Conservation (phyloP, 2,888 invertebrate genomes). For the Autographa gamma region DNA sequence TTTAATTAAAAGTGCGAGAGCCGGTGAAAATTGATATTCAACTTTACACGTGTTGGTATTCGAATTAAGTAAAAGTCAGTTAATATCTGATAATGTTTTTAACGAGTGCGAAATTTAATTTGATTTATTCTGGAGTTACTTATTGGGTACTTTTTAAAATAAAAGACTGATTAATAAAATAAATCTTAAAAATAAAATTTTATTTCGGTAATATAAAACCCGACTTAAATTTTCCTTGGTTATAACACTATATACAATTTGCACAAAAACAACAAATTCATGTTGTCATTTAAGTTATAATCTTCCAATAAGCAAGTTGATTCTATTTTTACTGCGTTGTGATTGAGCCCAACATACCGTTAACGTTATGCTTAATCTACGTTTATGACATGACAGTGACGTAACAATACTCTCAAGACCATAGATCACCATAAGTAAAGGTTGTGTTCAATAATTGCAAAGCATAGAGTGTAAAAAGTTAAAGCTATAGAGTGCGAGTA, state of each 20-base stretch:
- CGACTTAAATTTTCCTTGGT: too few species aligned
- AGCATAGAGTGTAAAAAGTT: too few species aligned
- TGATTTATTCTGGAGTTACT: not conserved
- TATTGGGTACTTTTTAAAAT: too few species aligned
- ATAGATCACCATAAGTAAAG: slow-evolving; percentile 39
- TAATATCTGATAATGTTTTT: slow-evolving; percentile 6
- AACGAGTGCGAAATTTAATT: not conserved
- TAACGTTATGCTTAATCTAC: slow-evolving; percentile 62
- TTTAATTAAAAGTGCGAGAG: slow-evolving; percentile 28
- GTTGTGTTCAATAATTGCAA: slow-evolving; percentile 39
- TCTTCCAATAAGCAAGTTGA: not conserved
- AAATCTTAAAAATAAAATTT: too few species aligned
- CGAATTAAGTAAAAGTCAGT: slow-evolving; percentile 13
- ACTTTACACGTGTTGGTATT: slow-evolving; percentile 2
- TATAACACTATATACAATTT: too few species aligned
- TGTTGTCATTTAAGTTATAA: not conserved
- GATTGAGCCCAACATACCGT: slow-evolving; percentile 64
- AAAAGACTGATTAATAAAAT: too few species aligned
- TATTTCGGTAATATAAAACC: too few species aligned
- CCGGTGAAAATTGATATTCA: not conserved
- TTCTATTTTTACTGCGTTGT: slow-evolving; percentile 10
- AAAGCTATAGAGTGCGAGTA: too few species aligned
- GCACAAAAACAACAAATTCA: too few species aligned
- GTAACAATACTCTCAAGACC: slow-evolving; percentile 25
- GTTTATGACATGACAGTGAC: slow-evolving; percentile 65